A percentile compares a stretch with the other conserved stretches of the same genome.
Evolutionary conservation across 2,113 vertebrate species (phyloP).

Genomic region (Ictidomys tridecemlineatus): DNA sequence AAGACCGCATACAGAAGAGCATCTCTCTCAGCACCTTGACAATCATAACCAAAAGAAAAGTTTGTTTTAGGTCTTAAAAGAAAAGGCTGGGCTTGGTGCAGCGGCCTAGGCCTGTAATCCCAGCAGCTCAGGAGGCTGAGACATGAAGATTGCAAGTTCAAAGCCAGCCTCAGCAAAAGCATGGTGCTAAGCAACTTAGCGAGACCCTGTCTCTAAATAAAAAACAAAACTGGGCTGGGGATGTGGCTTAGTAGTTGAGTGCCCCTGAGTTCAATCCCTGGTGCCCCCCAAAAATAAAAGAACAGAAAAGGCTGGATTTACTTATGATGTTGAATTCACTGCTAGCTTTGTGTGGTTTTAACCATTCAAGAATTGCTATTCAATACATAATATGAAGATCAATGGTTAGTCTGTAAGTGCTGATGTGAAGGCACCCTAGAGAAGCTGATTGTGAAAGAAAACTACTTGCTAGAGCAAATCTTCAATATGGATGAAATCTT

Average conservation of each 20-base stretch:
- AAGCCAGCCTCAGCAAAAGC: no score
- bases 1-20: neutral
- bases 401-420: neutral
- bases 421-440: neutral
- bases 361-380: neutral
- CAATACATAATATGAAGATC: neutral
- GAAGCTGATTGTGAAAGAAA: neutral
- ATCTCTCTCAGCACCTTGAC: neutral
- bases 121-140: no score
- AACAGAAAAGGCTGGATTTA: neutral
- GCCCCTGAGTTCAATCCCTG: no score
- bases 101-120: no score
- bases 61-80: neutral
- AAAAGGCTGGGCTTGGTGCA: neutral
- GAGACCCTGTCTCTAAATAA: no score
- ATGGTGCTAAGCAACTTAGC: no score
- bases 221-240: no score
- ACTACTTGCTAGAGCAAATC: neutral
- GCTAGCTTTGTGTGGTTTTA: neutral
- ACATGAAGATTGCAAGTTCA: no score
- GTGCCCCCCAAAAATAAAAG: no score
- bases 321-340: neutral
- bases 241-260: no score
- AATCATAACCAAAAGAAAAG: neutral
- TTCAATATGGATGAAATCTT: neutral